These are phyloP conservation scores for Camarhynchus parvulus DNA, from an alignment of 2,113 vertebrate species.

Conservation along the genomic window DNA sequence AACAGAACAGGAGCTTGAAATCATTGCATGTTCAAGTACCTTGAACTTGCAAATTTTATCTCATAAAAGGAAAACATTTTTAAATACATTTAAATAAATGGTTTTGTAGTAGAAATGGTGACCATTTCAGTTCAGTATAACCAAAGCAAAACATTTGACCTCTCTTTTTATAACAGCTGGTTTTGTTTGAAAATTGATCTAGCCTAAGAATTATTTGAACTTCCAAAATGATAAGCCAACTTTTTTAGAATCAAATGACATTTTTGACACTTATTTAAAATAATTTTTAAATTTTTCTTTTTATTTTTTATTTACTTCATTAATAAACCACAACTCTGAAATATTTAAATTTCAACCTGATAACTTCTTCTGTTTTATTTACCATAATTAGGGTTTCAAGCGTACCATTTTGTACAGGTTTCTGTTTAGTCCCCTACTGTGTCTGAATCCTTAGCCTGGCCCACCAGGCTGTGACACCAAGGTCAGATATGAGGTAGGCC, in stretches of 20 bases:
- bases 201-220: not conserved
- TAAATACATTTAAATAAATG: not conserved
- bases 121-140: not conserved
- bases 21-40: not conserved
- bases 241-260: not conserved
- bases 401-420: not conserved
- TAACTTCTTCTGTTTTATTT: not conserved
- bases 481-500: not conserved
- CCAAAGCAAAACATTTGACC: not conserved
- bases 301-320: not conserved
- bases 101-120: not conserved
- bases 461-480: not conserved
- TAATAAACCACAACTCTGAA: not conserved
- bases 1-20: not conserved
- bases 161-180: not conserved
- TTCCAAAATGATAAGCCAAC: not conserved
- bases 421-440: fast-evolving
- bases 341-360: not conserved
- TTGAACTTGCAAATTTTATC: not conserved
- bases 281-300: not conserved
- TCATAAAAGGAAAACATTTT: not conserved
- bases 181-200: not conserved
- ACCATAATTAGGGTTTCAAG: not conserved
- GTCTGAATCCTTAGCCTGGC: not conserved
- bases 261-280: not conserved